A percentile compares a stretch with the other conserved stretches of the same genome.
These are phyloP conservation scores for Gallinago jamesoni DNA, from an alignment of 2,113 vertebrate species.

Conservation along the genomic window DNA sequence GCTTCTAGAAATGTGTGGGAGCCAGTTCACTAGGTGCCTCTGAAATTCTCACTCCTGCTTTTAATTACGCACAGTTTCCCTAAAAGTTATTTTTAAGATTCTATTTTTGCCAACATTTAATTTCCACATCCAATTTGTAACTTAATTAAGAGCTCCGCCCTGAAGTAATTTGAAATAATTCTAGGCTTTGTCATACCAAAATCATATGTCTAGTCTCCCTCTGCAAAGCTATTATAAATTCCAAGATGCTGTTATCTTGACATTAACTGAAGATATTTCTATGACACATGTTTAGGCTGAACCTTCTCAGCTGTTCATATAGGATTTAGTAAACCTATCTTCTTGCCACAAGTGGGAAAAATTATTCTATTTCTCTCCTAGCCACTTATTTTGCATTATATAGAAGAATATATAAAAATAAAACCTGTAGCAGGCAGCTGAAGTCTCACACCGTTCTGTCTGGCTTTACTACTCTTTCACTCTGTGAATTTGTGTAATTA, in stretches of 20 bases:
- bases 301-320: background rate
- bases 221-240: background rate
- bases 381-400: background rate
- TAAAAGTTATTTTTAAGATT: slow-evolving; percentile 21
- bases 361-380: background rate
- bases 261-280: background rate
- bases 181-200: background rate
- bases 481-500: background rate
- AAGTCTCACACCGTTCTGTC: background rate
- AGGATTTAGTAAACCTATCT: background rate
- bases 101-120: background rate
- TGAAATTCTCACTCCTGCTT: background rate
- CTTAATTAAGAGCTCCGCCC: background rate
- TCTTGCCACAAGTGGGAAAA: background rate
- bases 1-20: background rate
- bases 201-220: background rate
- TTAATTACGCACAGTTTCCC: background rate
- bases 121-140: background rate
- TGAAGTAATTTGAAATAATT: background rate
- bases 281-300: background rate
- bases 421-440: background rate
- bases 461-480: background rate
- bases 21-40: background rate
- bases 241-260: background rate
- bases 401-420: background rate